A percentile compares a stretch with the other conserved stretches of the same genome.
phyloP scores from a whole-genome alignment of 2,888 invertebrate species.

The Meteorus cinctellus region DNA sequence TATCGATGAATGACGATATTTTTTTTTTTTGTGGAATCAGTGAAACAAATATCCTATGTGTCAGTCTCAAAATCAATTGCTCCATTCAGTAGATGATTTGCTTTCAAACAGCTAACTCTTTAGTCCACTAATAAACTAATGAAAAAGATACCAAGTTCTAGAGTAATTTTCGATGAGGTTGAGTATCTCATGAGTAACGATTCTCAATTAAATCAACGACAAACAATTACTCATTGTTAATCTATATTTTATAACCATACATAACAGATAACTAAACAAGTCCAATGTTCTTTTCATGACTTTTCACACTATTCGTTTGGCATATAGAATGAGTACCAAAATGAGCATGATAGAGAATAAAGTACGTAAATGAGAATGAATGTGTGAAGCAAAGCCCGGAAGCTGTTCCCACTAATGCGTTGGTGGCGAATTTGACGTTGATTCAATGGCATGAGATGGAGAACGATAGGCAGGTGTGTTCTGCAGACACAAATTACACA shows the following conservation, averaged over 20 bases:
- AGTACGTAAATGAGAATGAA: constrained; percentile 14
- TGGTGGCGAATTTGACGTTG: constrained; percentile 50
- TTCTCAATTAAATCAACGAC: no score
- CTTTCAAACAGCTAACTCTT: not conserved
- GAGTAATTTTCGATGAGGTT: no score
- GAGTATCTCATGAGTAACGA: no score
- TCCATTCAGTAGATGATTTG: not conserved
- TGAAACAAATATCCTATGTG: no score
- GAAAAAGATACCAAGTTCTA: no score
- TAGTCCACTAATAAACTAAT: not conserved
- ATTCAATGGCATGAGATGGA: constrained; percentile 50
- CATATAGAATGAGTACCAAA: not conserved
- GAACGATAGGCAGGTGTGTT: constrained; percentile 60
- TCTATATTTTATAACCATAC: no score
- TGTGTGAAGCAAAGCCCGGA: constrained; percentile 44
- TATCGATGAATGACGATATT: no score
- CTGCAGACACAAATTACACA: constrained; percentile 59
- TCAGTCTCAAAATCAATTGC: no score
- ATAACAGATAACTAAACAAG: not conserved
- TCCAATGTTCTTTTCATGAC: not conserved
- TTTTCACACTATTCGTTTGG: not conserved
- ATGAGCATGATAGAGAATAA: constrained; percentile 6
- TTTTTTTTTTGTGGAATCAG: no score
- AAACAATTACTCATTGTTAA: no score
- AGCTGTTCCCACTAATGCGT: constrained; percentile 45